A percentile compares a stretch with the other conserved stretches of the same genome.
Evolutionary conservation across 1,140 invertebrate species (phyloP).

Genomic region (Ctenoplectra terminalis): DNA sequence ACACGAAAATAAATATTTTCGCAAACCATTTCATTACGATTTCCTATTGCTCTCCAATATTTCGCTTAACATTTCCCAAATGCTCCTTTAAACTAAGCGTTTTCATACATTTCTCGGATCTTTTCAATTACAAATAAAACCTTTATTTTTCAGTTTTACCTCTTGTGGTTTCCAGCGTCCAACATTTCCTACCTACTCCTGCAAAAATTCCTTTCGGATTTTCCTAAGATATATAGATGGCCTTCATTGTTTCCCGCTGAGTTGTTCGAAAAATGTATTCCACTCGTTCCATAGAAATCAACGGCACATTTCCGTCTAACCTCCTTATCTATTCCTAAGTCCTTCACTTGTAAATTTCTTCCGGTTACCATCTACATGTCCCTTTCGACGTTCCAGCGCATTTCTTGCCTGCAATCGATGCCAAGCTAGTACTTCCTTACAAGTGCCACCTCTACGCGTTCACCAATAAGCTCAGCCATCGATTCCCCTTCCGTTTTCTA

Average conservation of each 20-base stretch:
- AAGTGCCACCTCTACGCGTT: slow-evolving; percentile 23
- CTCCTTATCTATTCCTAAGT: background rate
- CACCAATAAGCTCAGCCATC: slow-evolving; percentile 50
- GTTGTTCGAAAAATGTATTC: background rate
- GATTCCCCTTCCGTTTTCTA: slow-evolving; percentile 54
- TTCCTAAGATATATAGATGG: background rate
- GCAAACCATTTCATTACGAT: too few species aligned
- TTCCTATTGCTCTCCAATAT: too few species aligned
- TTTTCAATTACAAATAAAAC: too few species aligned
- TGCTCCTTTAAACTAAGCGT: too few species aligned
- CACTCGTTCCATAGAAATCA: background rate
- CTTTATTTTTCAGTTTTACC: too few species aligned
- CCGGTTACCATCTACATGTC: slow-evolving; percentile 33
- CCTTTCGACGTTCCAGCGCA: slow-evolving; percentile 40
- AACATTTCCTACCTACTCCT: background rate
- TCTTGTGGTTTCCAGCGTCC: background rate
- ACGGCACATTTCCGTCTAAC: background rate
- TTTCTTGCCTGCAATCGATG: slow-evolving; percentile 49
- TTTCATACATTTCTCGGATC: too few species aligned
- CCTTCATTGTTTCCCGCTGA: background rate
- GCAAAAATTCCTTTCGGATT: background rate
- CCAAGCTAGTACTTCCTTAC: slow-evolving; percentile 15
- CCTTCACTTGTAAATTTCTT: slow-evolving; percentile 47
- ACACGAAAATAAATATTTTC: too few species aligned
- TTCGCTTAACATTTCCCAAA: too few species aligned